phyloP scores from a whole-genome alignment of 2,888 invertebrate genomes.

The Anagyrus pseudococci region DNA sequence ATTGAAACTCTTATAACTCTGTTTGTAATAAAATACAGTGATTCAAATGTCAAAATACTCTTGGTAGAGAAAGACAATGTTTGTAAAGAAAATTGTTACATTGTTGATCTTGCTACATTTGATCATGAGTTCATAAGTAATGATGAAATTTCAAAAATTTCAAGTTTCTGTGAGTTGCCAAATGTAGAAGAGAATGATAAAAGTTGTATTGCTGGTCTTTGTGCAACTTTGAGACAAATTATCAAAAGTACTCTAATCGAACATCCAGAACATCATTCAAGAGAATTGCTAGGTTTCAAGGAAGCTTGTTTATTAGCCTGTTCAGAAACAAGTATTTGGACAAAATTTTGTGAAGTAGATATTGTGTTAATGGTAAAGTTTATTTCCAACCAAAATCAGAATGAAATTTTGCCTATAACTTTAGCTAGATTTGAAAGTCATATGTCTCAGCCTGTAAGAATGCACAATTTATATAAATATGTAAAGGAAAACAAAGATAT shows the following conservation, averaged over 20 bases:
- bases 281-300: slow-evolving; percentile 77
- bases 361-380: slow-evolving; percentile 63
- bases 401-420: slow-evolving; percentile 69
- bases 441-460: slow-evolving; percentile 79
- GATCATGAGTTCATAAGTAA: slow-evolving; percentile 54
- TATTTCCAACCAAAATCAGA: slow-evolving; percentile 40
- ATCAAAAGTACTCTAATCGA: slow-evolving; percentile 60
- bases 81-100: slow-evolving; percentile 48
- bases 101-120: slow-evolving; percentile 56
- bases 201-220: slow-evolving; percentile 77
- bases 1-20: slow-evolving; percentile 72
- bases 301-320: slow-evolving; percentile 81
- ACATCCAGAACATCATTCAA: slow-evolving; percentile 56
- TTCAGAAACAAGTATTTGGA: slow-evolving; percentile 87
- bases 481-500: slow-evolving; percentile 50
- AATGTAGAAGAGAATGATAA: slow-evolving; percentile 67
- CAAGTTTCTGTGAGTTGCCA: slow-evolving; percentile 68
- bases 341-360: slow-evolving; percentile 90
- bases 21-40: slow-evolving; percentile 69
- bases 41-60: slow-evolving; percentile 61
- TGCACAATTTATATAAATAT: slow-evolving; percentile 78
- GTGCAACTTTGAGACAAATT: slow-evolving; percentile 74
- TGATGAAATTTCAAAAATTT: slow-evolving; percentile 59
- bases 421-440: slow-evolving; percentile 84
- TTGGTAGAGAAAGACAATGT: slow-evolving; percentile 57